Evolutionary conservation across 1,140 invertebrate species (phyloP), one percentile per base, ranked within the genome.

Genomic region (Drosophila repleta): DNA sequence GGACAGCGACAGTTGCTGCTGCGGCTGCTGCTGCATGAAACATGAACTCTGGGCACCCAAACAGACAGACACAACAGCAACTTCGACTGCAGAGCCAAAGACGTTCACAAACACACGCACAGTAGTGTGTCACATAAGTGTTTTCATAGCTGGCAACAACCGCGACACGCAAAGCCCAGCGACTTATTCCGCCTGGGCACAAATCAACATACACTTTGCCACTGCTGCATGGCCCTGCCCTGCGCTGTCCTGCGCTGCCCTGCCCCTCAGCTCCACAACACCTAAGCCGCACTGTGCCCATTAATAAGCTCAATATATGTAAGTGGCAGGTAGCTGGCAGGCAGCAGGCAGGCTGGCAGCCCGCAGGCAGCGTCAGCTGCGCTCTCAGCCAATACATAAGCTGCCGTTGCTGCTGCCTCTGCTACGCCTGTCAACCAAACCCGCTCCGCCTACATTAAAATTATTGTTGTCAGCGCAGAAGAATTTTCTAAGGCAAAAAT

Each of bases 221-320:
- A 74, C 48, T 29, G 52, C 67, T 49, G 11, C 24, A 4, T 17
- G 17, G 32, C 52, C 24, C 35, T 51, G 20, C 56, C 21, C 20
- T 39, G 7, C 13, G 7, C n/a, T n/a, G n/a, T n/a, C n/a, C 67
- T 49, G 11, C 24, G 1, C 7, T 7, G 32, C 52, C 24, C 35
- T 51, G 20, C 56, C 21, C 20, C 45, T 4, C 13, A 7, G 24
- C 8, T 8, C 43, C 26, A 24, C 46, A 15, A 26, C 35, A 29
- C 55, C 45, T 62, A 63, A 39, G 56, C 55, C 24, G 21, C 41
- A 57, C 55, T 61, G 49, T 76, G 49, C 37, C 82, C 81, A 87
- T 87, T 82, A 87, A 81, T 85, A 85, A 85, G 74, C 78, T 71
- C 78, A 87, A 85, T 81, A 81, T 87, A 74, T 78, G 62, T 78